Conservation (phyloP, 2,113 vertebrate species). For the Neolamprologus fasciatus region DNA sequence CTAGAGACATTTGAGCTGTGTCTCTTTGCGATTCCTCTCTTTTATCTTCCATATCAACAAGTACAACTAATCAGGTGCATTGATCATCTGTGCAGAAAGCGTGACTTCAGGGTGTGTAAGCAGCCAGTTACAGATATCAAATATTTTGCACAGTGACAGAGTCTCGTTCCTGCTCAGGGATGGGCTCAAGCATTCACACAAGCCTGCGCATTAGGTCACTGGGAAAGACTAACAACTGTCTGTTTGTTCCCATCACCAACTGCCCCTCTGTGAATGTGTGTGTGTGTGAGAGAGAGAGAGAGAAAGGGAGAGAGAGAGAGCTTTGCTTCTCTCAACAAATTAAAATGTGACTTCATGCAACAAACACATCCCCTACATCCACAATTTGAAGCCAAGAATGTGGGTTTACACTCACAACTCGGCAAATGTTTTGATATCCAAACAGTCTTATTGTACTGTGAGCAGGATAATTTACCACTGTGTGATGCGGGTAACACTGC, state of each 20-base stretch:
- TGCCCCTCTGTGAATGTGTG: background rate
- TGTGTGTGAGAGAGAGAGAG: background rate
- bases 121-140: background rate
- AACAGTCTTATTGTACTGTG: background rate
- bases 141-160: slow-evolving; percentile 33
- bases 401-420: background rate
- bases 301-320: background rate
- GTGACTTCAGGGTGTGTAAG: background rate
- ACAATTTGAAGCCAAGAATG: background rate
- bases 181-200: slow-evolving; percentile 64
- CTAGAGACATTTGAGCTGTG: background rate
- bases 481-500: background rate
- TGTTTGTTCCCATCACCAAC: slow-evolving; percentile 66
- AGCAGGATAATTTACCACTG: background rate
- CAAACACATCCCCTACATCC: background rate
- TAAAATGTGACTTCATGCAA: background rate
- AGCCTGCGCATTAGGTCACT: slow-evolving; percentile 69
- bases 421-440: background rate
- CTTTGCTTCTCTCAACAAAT: background rate
- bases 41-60: background rate
- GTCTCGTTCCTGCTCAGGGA: slow-evolving; percentile 54
- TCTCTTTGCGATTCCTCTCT: background rate
- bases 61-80: background rate
- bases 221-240: slow-evolving; percentile 69
- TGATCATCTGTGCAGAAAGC: background rate